Evolutionary conservation across 2,888 invertebrate genomes (phyloP).

Genomic region (Chymomyza fuscimana): DNA sequence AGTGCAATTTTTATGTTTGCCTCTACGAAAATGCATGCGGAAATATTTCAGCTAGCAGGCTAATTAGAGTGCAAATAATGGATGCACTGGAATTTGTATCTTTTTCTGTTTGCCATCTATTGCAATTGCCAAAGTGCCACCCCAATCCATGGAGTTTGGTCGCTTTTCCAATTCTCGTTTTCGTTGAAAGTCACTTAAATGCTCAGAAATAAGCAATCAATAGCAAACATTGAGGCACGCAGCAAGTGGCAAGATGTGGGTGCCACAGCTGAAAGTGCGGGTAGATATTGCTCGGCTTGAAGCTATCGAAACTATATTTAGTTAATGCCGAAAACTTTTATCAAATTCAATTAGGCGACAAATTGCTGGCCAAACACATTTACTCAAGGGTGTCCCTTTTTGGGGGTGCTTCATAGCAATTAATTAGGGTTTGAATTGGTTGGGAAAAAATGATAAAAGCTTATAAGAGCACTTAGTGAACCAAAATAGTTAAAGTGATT

Average conservation of each 20-base stretch:
- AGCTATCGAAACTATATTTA: neutral
- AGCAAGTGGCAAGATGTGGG: neutral
- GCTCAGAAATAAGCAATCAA: neutral
- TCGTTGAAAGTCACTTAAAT: neutral
- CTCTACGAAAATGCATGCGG: conserved; percentile 4
- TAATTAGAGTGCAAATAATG: conserved; percentile 23
- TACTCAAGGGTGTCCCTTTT: neutral
- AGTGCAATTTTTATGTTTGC: neutral
- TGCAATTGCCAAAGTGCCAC: neutral
- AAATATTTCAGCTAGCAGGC: conserved; percentile 6
- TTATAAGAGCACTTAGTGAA: neutral
- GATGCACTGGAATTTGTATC: neutral
- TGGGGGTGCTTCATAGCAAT: neutral
- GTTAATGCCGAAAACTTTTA: neutral
- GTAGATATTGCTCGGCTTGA: neutral
- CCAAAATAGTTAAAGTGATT: neutral
- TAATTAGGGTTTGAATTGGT: conserved; percentile 3
- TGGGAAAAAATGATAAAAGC: neutral
- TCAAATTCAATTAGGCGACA: conserved; percentile 15
- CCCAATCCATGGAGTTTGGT: neutral
- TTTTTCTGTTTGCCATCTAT: neutral
- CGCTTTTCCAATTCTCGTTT: neutral
- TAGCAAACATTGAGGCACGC: neutral
- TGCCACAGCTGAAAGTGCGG: neutral
- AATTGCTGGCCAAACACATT: conserved; percentile 6